Conservation (phyloP, 2,113 vertebrate genomes). For the Megalops atlanticus region DNA sequence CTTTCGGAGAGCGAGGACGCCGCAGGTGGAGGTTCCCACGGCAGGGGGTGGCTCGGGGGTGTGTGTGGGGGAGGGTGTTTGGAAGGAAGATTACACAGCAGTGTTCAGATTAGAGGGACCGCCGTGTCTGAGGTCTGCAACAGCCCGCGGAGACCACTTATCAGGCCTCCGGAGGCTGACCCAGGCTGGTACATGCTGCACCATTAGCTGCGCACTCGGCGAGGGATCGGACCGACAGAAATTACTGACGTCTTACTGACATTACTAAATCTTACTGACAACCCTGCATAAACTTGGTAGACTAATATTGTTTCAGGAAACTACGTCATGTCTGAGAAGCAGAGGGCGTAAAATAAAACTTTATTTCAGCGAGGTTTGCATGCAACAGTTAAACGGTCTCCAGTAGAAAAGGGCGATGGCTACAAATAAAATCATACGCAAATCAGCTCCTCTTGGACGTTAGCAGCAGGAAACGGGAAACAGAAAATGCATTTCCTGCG, state of each 20-base stretch:
- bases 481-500: not conserved
- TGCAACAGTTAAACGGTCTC: not conserved
- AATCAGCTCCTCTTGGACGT: not conserved
- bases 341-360: not conserved
- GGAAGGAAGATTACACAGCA: conserved; percentile 18
- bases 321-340: not conserved
- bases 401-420: not conserved
- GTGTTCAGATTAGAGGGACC: not conserved
- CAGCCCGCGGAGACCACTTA: not conserved
- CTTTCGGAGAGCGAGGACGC: not conserved
- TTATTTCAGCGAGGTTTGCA: not conserved
- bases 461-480: not conserved
- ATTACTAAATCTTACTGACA: not conserved
- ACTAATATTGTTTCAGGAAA: not conserved
- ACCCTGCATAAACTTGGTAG: not conserved
- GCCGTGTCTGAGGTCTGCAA: not conserved
- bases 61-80: not conserved
- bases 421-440: not conserved
- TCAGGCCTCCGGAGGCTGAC: not conserved
- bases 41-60: conserved; percentile 7
- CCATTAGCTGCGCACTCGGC: not conserved
- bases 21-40: conserved; percentile 24
- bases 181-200: not conserved
- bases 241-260: too few species aligned
- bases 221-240: too few species aligned